Evolutionary conservation across 2,113 vertebrate species (phyloP).

Genomic region (Amblyornis subalaris): DNA sequence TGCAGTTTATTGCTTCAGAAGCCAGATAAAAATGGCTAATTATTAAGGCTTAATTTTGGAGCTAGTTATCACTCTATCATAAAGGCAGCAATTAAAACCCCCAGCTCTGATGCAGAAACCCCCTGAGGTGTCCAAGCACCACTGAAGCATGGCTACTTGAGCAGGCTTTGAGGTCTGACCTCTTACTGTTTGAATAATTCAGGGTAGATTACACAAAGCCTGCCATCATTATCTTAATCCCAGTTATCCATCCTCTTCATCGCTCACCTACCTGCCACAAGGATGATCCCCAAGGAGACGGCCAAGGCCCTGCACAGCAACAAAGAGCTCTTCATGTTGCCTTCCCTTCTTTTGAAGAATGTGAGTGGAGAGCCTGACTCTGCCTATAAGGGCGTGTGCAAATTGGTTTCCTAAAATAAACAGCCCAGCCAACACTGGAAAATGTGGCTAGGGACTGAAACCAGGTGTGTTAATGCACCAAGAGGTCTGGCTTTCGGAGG

Average conservation of each 20-base stretch:
- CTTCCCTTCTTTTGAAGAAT: slow-evolving; percentile 63
- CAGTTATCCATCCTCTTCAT: neutral
- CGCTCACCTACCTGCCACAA: slow-evolving; percentile 72
- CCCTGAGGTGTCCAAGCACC: neutral
- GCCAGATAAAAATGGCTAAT: neutral
- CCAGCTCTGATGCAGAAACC: neutral
- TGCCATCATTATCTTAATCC: neutral
- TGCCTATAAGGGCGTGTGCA: slow-evolving; percentile 64
- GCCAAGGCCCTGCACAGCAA: slow-evolving; percentile 34
- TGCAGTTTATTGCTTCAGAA: neutral
- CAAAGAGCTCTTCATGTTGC: slow-evolving; percentile 69
- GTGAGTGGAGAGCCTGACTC: neutral
- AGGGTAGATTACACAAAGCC: accelerated
- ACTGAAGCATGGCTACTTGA: neutral
- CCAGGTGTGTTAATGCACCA: neutral
- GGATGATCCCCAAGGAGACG: slow-evolving; percentile 34
- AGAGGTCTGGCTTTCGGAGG: neutral
- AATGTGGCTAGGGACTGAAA: slow-evolving; percentile 55
- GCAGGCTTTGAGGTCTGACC: neutral
- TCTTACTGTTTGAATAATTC: neutral
- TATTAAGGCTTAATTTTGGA: neutral
- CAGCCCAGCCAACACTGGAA: neutral
- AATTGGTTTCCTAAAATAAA: slow-evolving; percentile 74
- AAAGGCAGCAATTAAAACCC: neutral
- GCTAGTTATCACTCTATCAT: neutral